A percentile compares a stretch with the other conserved stretches of the same genome.
These are phyloP conservation scores for Procambarus virginalis DNA, from an alignment of 1,140 invertebrate genomes.

Conservation along the genomic window DNA sequence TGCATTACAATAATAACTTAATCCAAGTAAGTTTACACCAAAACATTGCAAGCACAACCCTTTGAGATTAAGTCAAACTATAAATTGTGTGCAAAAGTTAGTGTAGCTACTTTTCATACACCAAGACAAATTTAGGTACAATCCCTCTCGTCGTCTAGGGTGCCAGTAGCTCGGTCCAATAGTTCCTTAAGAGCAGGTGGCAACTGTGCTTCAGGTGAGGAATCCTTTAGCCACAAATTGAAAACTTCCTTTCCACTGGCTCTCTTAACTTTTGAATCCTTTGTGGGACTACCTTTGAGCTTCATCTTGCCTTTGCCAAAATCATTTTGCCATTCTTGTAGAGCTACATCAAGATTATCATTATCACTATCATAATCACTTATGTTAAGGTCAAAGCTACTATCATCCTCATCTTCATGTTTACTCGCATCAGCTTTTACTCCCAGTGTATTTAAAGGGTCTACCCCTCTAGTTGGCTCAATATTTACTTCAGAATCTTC, in stretches of 20 bases:
- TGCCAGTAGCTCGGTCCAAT: slow-evolving; percentile 8
- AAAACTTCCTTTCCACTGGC: slow-evolving; percentile 27
- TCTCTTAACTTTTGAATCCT: not conserved
- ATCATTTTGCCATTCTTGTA: slow-evolving; percentile 50
- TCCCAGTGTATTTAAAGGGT: not conserved
- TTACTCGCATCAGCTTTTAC: not conserved
- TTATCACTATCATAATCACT: slow-evolving; percentile 61
- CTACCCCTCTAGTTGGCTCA: not conserved
- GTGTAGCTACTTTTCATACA: not conserved
- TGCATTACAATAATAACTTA: no score
- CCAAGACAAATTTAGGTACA: not conserved
- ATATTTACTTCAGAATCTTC: not conserved
- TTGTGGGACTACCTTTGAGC: not conserved
- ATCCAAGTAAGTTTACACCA: no score
- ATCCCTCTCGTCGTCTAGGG: not conserved
- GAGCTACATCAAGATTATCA: slow-evolving; percentile 43
- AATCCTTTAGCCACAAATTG: slow-evolving; percentile 26
- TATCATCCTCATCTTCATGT: slow-evolving; percentile 25
- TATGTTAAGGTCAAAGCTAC: slow-evolving; percentile 47
- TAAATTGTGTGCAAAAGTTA: no score
- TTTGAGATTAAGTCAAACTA: no score
- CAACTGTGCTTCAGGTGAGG: slow-evolving; percentile 5
- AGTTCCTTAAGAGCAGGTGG: slow-evolving; percentile 30
- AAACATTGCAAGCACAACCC: no score
- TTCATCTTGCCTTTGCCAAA: slow-evolving; percentile 26